Base-by-base conservation (phyloP, 2,888 invertebrate genomes). In the Leptogaster cylindrica region DNA sequence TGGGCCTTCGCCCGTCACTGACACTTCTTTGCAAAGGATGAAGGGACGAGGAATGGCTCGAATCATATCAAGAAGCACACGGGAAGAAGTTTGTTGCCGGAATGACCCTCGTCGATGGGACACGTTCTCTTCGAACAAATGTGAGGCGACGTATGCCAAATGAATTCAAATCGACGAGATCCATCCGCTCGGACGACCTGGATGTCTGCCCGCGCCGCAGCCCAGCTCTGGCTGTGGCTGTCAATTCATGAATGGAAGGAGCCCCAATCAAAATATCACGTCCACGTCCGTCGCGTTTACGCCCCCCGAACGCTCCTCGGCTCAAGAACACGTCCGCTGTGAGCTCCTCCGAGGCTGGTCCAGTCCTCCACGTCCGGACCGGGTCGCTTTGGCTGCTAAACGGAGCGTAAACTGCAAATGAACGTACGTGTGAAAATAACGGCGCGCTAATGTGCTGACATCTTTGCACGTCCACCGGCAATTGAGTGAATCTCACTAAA, bases 91-190 rank as follows among this genome's bases (percentile, higher is more conserved):
- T 20, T 51, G 39, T 36, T 39, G 36, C 39, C 16, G 48, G 25
- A 66, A 66, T 66, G 66, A 66, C 55, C 55, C 36, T 20, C 16
- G 65, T 65, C 65, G n/a, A n/a, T n/a, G 48, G 67, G 70, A 52
- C 63, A 67, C 67, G 66, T 67, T 70, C 65, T 48, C 51, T 41
- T 58, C 61, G 65, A 67, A 65, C 67, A 67, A 69, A 69, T 69
- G 69, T 67, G 65, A 65, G 65, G 48, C 67, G 48, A 67, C 48
- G 66, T 67, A 69, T 69, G 70, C 68, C 70, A 61, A 70, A 63
- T 68, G 70, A 70, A 70, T 70, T 67, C 65, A 64, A 70, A 70
- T 69, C 65, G 65, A 20, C 27, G 28, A 48, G 33, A 51, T 65
- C 44, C 50, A 65, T 67, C 63, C 52, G 64, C 44, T 64, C 58